These are phyloP conservation scores for Argya squamiceps DNA, from an alignment of 2,797 vertebrate genomes.

Conservation along the genomic window DNA sequence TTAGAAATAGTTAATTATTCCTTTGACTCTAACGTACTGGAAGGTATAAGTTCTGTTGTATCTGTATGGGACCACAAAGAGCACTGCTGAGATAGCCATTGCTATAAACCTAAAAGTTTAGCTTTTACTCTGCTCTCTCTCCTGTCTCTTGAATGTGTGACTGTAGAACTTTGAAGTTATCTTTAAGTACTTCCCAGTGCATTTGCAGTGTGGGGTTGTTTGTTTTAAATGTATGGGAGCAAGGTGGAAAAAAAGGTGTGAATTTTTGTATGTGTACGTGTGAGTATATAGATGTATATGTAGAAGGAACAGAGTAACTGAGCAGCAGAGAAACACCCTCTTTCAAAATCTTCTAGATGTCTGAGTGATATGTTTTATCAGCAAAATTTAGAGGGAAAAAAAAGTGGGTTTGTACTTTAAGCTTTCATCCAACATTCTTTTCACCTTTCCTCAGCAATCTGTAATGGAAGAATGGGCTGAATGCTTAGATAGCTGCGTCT, in stretches of 20 bases:
- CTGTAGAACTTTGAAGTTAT: background rate
- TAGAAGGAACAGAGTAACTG: background rate
- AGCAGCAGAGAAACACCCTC: background rate
- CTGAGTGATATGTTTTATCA: background rate
- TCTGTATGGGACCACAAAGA: background rate
- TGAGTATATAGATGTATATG: too few species aligned
- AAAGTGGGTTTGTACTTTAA: background rate
- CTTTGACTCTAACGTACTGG: background rate
- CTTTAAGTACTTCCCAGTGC: background rate
- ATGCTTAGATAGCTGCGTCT: background rate
- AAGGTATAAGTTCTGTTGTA: background rate
- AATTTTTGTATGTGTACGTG: accelerated
- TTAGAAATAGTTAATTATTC: background rate
- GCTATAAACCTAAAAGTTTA: background rate
- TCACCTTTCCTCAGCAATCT: background rate
- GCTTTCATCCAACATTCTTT: background rate
- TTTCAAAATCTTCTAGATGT: background rate
- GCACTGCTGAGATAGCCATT: background rate
- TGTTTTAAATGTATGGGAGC: background rate
- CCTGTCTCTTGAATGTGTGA: background rate
- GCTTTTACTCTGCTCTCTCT: background rate
- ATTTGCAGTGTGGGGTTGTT: background rate
- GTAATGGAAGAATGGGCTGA: background rate
- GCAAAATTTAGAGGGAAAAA: background rate
- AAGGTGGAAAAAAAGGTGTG: background rate